These are phyloP conservation scores for Perca flavescens DNA, from an alignment of 2,113 vertebrate genomes.

Conservation along the genomic window DNA sequence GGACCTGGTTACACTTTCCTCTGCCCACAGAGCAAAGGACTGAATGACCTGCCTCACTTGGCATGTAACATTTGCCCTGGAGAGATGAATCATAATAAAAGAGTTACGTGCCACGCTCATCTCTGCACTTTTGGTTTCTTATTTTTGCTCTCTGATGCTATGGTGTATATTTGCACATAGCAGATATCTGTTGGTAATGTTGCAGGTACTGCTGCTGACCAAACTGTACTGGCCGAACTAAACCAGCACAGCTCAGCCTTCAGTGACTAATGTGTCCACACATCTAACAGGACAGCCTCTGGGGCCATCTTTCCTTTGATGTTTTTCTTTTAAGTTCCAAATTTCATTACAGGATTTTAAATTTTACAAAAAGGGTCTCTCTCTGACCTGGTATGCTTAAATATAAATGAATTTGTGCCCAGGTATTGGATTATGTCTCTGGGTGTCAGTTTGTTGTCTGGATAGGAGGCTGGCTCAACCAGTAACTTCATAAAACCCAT, in stretches of 20 bases:
- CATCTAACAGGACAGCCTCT: constrained; percentile 34
- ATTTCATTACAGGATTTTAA: constrained; percentile 41
- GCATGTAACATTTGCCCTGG: constrained; percentile 25
- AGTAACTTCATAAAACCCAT: constrained; percentile 26
- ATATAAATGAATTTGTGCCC: constrained; percentile 30
- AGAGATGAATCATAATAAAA: constrained; percentile 2
- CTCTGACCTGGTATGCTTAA: constrained; percentile 28
- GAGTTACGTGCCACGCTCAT: background rate
- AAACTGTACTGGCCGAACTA: background rate
- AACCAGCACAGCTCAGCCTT: constrained; percentile 5
- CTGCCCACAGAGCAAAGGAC: constrained; percentile 36
- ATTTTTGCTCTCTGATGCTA: background rate
- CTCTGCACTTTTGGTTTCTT: constrained; percentile 6
- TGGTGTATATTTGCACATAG: background rate
- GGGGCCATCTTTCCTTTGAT: constrained; percentile 56
- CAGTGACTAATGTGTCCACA: constrained; percentile 30
- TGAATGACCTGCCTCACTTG: constrained; percentile 27
- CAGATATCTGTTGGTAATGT: background rate
- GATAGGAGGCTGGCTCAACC: background rate
- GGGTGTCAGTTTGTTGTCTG: constrained; percentile 13
- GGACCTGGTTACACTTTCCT: constrained; percentile 29
- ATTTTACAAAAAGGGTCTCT: constrained; percentile 26
- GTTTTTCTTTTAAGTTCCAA: constrained; percentile 36
- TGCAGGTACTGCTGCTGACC: constrained; percentile 1
- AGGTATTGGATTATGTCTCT: constrained; percentile 39